These are phyloP conservation scores for Enchytraeus crypticus DNA, from an alignment of 2,888 invertebrate genomes.

Conservation along the genomic window DNA sequence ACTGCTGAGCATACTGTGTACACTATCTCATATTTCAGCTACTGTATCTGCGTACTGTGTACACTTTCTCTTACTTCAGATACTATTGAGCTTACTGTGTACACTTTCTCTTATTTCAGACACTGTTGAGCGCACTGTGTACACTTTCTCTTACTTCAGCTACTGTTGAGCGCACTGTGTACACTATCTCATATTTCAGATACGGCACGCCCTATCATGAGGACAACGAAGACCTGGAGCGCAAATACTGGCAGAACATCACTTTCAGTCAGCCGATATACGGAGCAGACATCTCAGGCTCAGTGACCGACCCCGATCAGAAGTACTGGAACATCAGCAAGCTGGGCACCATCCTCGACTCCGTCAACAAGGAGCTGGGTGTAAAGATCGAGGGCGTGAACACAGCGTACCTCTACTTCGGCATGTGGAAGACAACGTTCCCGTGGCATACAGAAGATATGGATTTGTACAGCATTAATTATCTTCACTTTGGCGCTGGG, in stretches of 20 bases:
- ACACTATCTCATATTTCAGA: not conserved
- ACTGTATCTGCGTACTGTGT: no score
- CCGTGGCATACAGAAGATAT: constrained; percentile 99
- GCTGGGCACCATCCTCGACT: constrained; percentile 19
- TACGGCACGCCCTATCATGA: not conserved
- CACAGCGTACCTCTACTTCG: constrained; percentile 96
- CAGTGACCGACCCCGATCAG: constrained; percentile 16
- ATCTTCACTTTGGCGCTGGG: constrained; percentile 92
- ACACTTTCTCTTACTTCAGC: no score
- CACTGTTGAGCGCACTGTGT: no score
- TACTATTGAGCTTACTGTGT: no score
- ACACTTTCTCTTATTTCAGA: no score
- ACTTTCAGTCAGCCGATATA: constrained; percentile 92
- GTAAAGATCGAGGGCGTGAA: constrained; percentile 67
- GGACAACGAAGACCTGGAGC: constrained; percentile 48
- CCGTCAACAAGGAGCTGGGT: constrained; percentile 3
- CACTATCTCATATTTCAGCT: no score
- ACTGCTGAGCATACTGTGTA: no score
- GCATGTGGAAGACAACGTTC: constrained; percentile 99
- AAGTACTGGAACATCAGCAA: constrained; percentile 19
- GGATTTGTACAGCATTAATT: constrained; percentile 96
- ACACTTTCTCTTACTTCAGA: no score
- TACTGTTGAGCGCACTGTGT: no score
- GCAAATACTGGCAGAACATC: constrained; percentile 98
- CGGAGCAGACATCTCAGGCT: constrained; percentile 93